phyloP scores from a whole-genome alignment of 2,797 vertebrate species.

The Falco berigora region DNA sequence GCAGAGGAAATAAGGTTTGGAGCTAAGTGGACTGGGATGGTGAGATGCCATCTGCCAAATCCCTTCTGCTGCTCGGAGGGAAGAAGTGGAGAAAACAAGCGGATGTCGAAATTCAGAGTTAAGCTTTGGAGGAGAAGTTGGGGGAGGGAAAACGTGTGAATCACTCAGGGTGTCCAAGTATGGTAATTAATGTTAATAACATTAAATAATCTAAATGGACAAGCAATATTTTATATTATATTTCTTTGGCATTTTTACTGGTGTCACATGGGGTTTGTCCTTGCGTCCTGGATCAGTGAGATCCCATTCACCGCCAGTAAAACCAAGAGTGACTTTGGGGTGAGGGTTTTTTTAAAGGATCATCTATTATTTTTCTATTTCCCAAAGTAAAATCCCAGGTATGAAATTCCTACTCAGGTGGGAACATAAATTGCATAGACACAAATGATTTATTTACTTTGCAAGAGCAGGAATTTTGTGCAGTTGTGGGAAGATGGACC shows the following conservation, averaged over 20 bases:
- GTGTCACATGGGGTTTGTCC: slow-evolving; percentile 31
- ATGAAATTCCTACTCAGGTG: neutral
- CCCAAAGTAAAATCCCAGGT: neutral
- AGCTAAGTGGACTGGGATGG: neutral
- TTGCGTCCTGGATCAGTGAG: neutral
- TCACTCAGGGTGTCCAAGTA: neutral
- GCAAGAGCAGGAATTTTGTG: neutral
- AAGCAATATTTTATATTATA: slow-evolving; percentile 35
- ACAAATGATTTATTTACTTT: neutral
- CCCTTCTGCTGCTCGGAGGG: neutral
- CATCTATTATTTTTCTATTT: neutral
- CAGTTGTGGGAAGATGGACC: neutral
- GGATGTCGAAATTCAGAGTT: neutral
- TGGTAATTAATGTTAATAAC: slow-evolving; percentile 42
- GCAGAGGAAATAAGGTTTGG: neutral
- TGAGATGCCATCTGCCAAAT: neutral
- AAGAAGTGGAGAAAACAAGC: neutral
- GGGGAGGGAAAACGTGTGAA: neutral
- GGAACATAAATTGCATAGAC: neutral
- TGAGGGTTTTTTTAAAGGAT: neutral
- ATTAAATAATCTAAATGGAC: slow-evolving; percentile 54
- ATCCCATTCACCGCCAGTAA: neutral
- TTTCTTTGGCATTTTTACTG: slow-evolving; percentile 46
- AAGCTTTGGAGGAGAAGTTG: neutral
- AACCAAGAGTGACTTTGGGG: neutral